Base-by-base conservation (phyloP, 2,888 invertebrate species). In the Matsumyia berberina region DNA sequence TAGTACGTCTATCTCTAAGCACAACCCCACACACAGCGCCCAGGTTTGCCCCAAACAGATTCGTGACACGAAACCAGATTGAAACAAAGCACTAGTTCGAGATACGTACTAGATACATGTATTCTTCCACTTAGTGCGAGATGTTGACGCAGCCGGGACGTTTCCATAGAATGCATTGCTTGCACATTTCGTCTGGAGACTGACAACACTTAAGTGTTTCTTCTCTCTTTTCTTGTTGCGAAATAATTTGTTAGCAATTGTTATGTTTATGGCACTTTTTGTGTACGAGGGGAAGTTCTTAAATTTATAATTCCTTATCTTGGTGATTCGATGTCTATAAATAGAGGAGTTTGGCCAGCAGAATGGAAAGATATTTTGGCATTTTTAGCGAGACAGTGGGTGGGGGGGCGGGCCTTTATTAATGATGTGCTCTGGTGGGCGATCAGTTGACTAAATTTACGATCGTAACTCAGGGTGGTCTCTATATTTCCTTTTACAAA, bases 41-140 rank as follows among this genome's bases (percentile, higher is more conserved):
- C 64, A 1, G 51, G 15, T 42, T 58, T 64, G 46, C 66, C 42
- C 17, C 19, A 15, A 51, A 17, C 17, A 51, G 39, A 64, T 64
- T 80, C 31, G 11, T 42, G 42, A 60, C 58, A 70, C 33, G 72
- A 66, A 82, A 77, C 66, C 82, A 67, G 77, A 72, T 82, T 82
- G 64, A 66, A 51, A 66, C 60, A 35, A 15, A 69, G 76, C 51
- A 51, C 51, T 39, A 24, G 24, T 24, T 4, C 29, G 42, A 66
- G 72, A 58, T 64, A 42, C 72, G 60, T 67, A 72, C 57, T 60
- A 49, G 62, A 55, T 67, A 60, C 44, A 66, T 60, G 49, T 49
- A 57, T 57, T 69, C 62, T 49, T 35, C 35, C 8, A 51, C 69
- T 62, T 24, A 62, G 37, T 51, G 42, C 35, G 44, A 62, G 77